A percentile compares a stretch with the other conserved stretches of the same genome.
phyloP scores from a whole-genome alignment of 2,888 invertebrate species.

The Thymelicus acteon region DNA sequence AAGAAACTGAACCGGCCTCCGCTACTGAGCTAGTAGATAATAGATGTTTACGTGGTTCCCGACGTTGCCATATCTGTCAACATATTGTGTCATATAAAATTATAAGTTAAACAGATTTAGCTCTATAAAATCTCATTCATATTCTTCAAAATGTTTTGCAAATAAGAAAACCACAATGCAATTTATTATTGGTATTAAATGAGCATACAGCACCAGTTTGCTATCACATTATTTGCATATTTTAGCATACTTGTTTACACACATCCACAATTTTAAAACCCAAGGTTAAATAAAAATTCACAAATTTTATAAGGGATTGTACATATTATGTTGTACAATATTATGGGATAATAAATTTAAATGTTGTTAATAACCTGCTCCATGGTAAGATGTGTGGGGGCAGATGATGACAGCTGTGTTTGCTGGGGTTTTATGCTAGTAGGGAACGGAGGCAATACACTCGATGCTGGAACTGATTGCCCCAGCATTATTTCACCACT shows the following conservation, averaged over 20 bases:
- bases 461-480: conserved; percentile 87
- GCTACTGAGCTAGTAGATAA: conserved; percentile 93
- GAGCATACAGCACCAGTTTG: too few species aligned
- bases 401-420: conserved; percentile 92
- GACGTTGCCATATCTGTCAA: conserved; percentile 91
- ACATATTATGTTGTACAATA: too few species aligned
- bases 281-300: not conserved
- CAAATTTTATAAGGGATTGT: not conserved
- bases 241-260: too few species aligned
- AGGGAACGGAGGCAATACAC: conserved; percentile 77
- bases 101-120: too few species aligned
- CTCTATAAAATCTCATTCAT: too few species aligned
- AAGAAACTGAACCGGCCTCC: conserved; percentile 94
- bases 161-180: too few species aligned
- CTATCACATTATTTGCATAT: too few species aligned
- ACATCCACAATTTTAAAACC: not conserved
- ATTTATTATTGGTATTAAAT: too few species aligned
- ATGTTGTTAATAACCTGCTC: conserved; percentile 81
- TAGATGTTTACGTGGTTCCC: conserved; percentile 94
- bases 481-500: conserved; percentile 84
- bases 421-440: conserved; percentile 71
- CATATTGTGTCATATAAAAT: not conserved
- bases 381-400: conserved; percentile 92
- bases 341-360: conserved; percentile 9
- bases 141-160: too few species aligned